Evolutionary conservation across 1,140 invertebrate genomes (phyloP).

Genomic region (Ostrea edulis): DNA sequence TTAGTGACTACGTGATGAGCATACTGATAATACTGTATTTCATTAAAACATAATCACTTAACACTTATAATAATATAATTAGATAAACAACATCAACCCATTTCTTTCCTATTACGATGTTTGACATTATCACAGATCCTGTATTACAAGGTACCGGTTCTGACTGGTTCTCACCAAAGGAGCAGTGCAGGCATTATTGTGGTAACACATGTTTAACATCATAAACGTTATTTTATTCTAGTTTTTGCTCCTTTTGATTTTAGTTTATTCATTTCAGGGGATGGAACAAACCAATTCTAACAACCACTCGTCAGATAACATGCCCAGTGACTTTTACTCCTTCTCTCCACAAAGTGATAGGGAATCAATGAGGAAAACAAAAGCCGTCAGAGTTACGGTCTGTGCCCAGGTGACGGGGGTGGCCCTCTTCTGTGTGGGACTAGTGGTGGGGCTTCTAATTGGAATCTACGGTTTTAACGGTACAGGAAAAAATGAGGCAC

Average conservation of each 20-base stretch:
- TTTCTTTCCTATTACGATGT: no score
- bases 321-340: conserved; percentile 24
- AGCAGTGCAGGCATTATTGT: no score
- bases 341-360: conserved; percentile 47
- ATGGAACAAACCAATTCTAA: conserved; percentile 19
- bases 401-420: conserved; percentile 47
- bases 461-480: conserved; percentile 52
- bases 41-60: no score
- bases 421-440: conserved; percentile 41
- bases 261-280: neutral
- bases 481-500: neutral
- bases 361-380: conserved; percentile 22
- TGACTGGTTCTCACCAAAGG: no score
- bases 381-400: conserved; percentile 5
- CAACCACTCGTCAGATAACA: neutral
- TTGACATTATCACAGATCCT: no score
- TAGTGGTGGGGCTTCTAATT: conserved; percentile 48
- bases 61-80: no score
- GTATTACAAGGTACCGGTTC: no score
- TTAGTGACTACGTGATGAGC: no score
- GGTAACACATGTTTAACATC: no score
- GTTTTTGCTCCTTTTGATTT: neutral
- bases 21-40: no score
- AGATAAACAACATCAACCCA: no score
- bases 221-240: neutral